Evolutionary conservation across 2,888 invertebrate species (phyloP).

Genomic region (Drosophila anceps): DNA sequence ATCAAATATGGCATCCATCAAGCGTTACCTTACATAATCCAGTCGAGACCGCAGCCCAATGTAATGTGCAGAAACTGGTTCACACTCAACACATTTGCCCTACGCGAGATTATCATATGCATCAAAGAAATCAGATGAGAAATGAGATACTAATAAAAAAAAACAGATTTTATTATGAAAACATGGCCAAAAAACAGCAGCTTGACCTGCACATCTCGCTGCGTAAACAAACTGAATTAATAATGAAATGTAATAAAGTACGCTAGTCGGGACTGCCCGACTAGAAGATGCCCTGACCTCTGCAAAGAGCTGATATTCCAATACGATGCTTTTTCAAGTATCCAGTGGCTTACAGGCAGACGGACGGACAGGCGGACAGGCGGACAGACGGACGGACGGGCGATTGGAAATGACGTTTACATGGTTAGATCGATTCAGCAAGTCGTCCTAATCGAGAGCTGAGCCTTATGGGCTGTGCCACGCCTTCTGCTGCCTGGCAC

Average conservation of each 20-base stretch:
- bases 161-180: not conserved
- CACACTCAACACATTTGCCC: not conserved
- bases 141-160: not conserved
- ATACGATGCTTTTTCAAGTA: too few relatives aligned
- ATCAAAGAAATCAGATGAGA: not conserved
- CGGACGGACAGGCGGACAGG: not conserved
- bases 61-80: constrained; percentile 19
- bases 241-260: not conserved
- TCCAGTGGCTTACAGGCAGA: too few relatives aligned
- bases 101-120: not conserved
- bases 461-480: too few relatives aligned
- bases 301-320: too few relatives aligned
- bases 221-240: not conserved
- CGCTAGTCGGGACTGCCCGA: not conserved
- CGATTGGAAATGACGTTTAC: too few relatives aligned
- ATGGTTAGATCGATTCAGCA: too few relatives aligned
- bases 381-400: too few relatives aligned
- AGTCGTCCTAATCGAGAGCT: too few relatives aligned
- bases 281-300: too few relatives aligned
- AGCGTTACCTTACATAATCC: constrained; percentile 3
- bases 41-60: not conserved
- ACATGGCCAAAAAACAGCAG: not conserved
- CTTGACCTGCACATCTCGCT: constrained; percentile 3
- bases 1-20: constrained; percentile 21
- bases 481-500: not conserved